These are phyloP conservation scores for Coryphaenoides rupestris DNA, from an alignment of 2,113 vertebrate genomes.

Conservation along the genomic window DNA sequence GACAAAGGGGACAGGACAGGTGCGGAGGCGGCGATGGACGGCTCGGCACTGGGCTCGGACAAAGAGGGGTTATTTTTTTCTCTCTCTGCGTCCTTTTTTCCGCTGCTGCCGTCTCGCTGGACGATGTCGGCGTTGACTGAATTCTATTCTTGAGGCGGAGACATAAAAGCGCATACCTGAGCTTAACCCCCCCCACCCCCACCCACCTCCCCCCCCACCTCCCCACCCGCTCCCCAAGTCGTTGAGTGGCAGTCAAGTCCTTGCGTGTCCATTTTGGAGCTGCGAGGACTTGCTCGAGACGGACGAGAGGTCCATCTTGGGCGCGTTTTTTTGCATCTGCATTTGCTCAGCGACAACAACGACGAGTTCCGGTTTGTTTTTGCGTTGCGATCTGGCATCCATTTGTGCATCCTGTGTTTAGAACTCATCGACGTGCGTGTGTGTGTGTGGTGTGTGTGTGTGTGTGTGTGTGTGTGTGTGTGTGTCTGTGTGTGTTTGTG, in stretches of 20 bases:
- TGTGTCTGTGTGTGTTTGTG: too few relatives aligned
- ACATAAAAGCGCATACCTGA: neutral
- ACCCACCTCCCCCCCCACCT: neutral
- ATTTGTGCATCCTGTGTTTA: too few relatives aligned
- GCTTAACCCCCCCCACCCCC: neutral
- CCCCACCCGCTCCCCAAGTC: neutral
- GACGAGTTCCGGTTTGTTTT: too few relatives aligned
- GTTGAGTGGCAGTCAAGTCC: neutral
- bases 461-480: too few relatives aligned
- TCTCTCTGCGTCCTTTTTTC: neutral
- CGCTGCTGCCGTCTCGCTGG: neutral
- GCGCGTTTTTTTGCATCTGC: too few relatives aligned
- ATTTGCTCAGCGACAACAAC: too few relatives aligned
- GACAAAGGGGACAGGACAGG: constrained; percentile 44
- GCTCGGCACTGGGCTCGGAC: constrained; percentile 24
- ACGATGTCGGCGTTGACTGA: constrained; percentile 6
- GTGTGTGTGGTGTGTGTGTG: too few relatives aligned
- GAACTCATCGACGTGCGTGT: too few relatives aligned
- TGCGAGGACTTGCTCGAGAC: too few relatives aligned
- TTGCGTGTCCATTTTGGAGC: too few relatives aligned
- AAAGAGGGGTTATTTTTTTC: constrained; percentile 13
- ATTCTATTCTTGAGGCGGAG: neutral
- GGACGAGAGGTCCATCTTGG: too few relatives aligned
- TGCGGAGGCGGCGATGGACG: constrained; percentile 37
- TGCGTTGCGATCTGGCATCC: too few relatives aligned